Evolutionary conservation across 37 sponge, comb jelly and placozoan genomes (phyloP), one percentile per base, ranked within the genome.

Genomic region (Crambe crambe): DNA sequence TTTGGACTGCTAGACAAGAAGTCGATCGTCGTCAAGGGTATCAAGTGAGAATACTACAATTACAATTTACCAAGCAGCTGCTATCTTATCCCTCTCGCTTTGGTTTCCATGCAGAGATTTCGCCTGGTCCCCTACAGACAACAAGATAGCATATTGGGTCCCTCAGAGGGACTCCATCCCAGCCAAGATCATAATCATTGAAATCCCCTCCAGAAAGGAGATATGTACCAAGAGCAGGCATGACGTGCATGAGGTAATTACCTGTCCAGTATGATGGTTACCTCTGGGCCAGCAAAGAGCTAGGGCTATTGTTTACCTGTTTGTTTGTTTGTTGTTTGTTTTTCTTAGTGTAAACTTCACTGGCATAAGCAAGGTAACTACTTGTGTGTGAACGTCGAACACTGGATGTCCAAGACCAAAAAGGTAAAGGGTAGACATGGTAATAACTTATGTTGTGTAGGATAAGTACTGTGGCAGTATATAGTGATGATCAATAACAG

Each of bases 361-460:
- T 97, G 98, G 98, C 98, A 97, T 54, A 89, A 92, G 69, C 75
- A 87, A 34, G 98, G 98, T 0, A 89, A 94, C 66, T 97, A 88
- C 77, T 67, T 97, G 51, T 86, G 89, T 74, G 95, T 95, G 36
- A 81, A 75, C 51, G 96, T 97, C 30, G 89, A 92, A 77, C 86
- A 85, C 31, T 95, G 80, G 72, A 70, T 80, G 20, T 92, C 77
- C 56, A 97, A 97, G 70, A 90, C 80, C 84, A 97, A 86, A 70
- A 97, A 97, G 96, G 42, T 42, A 42, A 70, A 40, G 42, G 23
- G 71, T 70, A 3, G n/a, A n/a, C n/a, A n/a, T n/a, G n/a, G n/a
- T n/a, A n/a, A n/a, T n/a, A n/a, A n/a, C n/a, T 70, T 70, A 32
- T 40, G 23, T 32, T 1, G 43, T 70, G 42, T 3, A 70, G 8